Base-by-base conservation (phyloP, 2,888 invertebrate species). In the Chymomyza amoena region DNA sequence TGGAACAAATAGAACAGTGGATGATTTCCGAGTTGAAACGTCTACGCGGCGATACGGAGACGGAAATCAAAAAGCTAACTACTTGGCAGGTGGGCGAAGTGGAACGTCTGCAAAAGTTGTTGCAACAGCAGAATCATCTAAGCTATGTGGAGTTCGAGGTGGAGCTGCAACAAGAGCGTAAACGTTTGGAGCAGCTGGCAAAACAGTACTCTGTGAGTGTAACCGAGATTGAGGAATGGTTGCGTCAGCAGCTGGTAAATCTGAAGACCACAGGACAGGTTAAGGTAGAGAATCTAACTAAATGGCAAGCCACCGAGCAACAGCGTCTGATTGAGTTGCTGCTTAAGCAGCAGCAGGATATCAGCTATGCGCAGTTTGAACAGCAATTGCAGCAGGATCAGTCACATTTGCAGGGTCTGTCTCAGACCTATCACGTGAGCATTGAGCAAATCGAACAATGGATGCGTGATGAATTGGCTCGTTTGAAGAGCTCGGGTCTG, bases 1-100 rank as follows among this genome's bases (percentile, higher is more conserved):
- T 91, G 15, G 88, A 87, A 45, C 90, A 91, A 71, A 89, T 91
- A 7, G 90, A 91, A 69, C 80, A 89, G 45, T 91, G 90, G 90
- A 90, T 91, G 81, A 79, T 90, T 15, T 77, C 85, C 0, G 91
- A 91, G 69, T 69, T 91, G 1, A 84, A 89, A 16, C 87, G 91
- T 0, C 69, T 91, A 10, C 73, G 88, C 0, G 84, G 88, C 15
- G 84, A 82, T 32, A 86, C 90, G 0, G 80, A 83, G 54, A 73
- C 79, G 3, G 82, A 90, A 0, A 77, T 91, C 15, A 85, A 86
- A 50, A 79, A 82, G 10, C 70, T 91, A 0, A 81, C 89, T 18
- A 84, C 74, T 0, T 91, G 91, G 91, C 91, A 91, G 57, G 76
- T 78, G 18, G 67, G 78, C 1, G 91, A 91, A 61, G 57, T 88